These are phyloP conservation scores for Drosophila engyochracea DNA, from an alignment of 2,888 invertebrate species.

Conservation along the genomic window DNA sequence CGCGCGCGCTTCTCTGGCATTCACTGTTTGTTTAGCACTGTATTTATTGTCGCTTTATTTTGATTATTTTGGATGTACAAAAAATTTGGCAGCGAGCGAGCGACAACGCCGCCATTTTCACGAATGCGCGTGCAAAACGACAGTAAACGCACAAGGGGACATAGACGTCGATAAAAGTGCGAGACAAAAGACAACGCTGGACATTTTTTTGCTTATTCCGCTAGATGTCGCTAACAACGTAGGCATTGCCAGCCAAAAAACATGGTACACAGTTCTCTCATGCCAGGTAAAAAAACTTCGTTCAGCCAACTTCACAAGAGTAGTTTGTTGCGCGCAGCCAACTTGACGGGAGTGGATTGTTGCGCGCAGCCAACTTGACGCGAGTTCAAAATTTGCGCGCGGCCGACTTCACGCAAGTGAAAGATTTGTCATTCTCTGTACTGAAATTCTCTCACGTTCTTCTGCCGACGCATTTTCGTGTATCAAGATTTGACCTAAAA, in stretches of 20 bases:
- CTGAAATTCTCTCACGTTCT: constrained; percentile 45
- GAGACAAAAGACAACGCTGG: constrained; percentile 66
- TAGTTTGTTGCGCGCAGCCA: constrained; percentile 39
- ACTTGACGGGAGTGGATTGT: constrained; percentile 38
- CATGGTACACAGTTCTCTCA: constrained; percentile 23
- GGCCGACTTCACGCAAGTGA: constrained; percentile 46
- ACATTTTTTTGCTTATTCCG: constrained; percentile 29
- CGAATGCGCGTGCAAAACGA: constrained; percentile 81
- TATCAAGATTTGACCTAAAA: constrained; percentile 33
- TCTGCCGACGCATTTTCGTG: constrained; percentile 34
- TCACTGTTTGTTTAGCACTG: constrained; percentile 76
- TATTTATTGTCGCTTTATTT: constrained; percentile 85
- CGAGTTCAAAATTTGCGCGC: constrained; percentile 34
- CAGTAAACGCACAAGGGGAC: constrained; percentile 57
- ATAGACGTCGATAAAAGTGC: constrained; percentile 62
- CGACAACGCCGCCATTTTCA: constrained; percentile 85
- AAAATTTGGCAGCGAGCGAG: constrained; percentile 84
- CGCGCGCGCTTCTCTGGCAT: constrained; percentile 42
- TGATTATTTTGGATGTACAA: constrained; percentile 85
- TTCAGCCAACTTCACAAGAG: constrained; percentile 44
- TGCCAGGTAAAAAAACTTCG: constrained; percentile 17
- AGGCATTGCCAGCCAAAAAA: constrained; percentile 36
- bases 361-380: constrained; percentile 44
- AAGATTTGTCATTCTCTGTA: constrained; percentile 48
- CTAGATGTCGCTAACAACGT: constrained; percentile 36